Conservation (phyloP, 2,797 vertebrate species). For the Falco naumanni region DNA sequence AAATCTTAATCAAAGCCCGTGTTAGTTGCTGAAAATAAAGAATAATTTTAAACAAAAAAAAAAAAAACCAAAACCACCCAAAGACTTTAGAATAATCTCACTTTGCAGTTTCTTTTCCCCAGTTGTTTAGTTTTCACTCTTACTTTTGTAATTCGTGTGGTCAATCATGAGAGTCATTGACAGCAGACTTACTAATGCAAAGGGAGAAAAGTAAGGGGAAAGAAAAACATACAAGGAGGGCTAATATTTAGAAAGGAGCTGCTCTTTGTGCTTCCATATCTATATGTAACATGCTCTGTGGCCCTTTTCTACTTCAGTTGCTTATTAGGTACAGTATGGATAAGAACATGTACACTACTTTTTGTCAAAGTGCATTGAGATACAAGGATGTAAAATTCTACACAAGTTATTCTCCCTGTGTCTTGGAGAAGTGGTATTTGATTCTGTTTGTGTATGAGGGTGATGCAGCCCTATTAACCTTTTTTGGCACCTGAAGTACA, state of each 20-base stretch:
- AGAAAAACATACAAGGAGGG: not conserved
- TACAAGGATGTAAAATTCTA: not conserved
- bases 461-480: not conserved
- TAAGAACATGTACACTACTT: not conserved
- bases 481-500: not conserved
- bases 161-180: not conserved
- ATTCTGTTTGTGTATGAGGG: not conserved
- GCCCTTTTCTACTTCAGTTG: not conserved
- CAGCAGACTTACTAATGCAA: not conserved
- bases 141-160: not conserved
- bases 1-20: slow-evolving; percentile 26
- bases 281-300: not conserved
- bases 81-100: not conserved
- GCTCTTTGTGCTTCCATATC: not conserved
- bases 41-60: slow-evolving; percentile 8
- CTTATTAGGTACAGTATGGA: not conserved
- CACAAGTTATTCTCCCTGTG: not conserved
- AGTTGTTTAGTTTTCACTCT: slow-evolving; percentile 34
- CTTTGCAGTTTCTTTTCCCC: not conserved
- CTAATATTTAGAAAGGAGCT: not conserved
- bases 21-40: not conserved
- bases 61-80: not conserved
- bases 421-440: not conserved
- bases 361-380: not conserved
- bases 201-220: not conserved